Base-by-base conservation (phyloP, 2,797 vertebrate species). In the Meda fulgida region DNA sequence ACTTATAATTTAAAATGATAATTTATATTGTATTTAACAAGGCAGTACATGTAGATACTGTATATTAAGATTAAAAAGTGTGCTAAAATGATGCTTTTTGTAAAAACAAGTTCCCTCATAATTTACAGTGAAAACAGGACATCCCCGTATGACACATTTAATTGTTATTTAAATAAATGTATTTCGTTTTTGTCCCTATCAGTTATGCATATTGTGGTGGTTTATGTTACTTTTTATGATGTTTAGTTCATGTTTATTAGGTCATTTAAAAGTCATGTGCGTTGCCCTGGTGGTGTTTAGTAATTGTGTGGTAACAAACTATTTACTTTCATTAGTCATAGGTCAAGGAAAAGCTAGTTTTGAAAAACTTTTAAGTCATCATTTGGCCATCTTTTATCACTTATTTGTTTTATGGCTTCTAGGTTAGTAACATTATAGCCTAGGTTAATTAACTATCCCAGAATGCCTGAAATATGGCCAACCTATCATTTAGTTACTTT, bases 241-340 rank as follows among this genome's bases (percentile, higher is more conserved):
- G 23, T 38, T 76, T n/a, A n/a, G 53, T 19, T 40, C 46, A 19
- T 48, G 71, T 53, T 75, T 77, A 77, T 78, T 26, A 58, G 34
- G 3, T 23, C 18, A 34, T 53, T 34, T 53, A 23, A 11, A 34
- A 53, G 48, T 34, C n/a, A 7, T 36, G 29, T 72, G 26, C 11
- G 3, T 31, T 73, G 48, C 71, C 16, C 26, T 73, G 70, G 19
- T 19, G n/a, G 3, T 73, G 43, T 73, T 48, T 73, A 75, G 46
- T 13, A 53, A 75, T 21, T 53, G 29, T 53, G 29, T 53, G 29
- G 5, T 13, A 53, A 75, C 19, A 76, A 76, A 76, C 75, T 58
- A 55, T 58, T 77, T 38, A 77, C 14, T 14, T 60, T 77, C 36
- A 40, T 26, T 78, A 78, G 53, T 78, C 53, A 78, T 60, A 29